Percentiles rank a stretch among this genome's conserved stretches.
These are phyloP conservation scores for Drosophila seclusa DNA, from an alignment of 2,888 invertebrate species.

Conservation along the genomic window DNA sequence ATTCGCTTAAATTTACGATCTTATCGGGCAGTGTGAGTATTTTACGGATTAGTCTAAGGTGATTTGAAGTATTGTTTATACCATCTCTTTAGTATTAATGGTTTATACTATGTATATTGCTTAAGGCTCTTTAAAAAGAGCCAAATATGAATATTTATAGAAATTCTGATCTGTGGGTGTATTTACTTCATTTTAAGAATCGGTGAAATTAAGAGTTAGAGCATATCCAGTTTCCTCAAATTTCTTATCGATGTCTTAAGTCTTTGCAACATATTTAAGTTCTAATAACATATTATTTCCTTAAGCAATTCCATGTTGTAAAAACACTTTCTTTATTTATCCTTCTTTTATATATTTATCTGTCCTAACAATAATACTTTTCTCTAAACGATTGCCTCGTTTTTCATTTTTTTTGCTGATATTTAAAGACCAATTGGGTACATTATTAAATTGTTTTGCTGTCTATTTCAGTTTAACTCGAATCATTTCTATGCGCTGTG, in stretches of 20 bases:
- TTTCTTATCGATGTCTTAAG: too few relatives aligned
- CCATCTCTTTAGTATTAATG: neutral
- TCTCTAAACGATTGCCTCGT: neutral
- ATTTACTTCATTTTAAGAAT: neutral
- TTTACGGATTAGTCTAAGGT: neutral
- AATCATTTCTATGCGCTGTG: conserved; percentile 10
- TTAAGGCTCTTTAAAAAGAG: neutral
- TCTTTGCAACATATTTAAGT: neutral
- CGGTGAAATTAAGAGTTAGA: neutral
- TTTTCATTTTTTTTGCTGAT: neutral
- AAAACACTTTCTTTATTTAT: neutral
- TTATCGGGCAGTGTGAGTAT: neutral
- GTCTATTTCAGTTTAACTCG: neutral
- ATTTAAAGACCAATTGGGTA: too few relatives aligned
- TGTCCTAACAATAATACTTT: neutral
- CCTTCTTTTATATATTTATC: neutral
- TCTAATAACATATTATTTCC: neutral
- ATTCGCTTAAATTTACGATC: conserved; percentile 29
- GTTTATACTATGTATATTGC: neutral
- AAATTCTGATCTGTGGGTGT: neutral
- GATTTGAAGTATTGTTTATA: neutral
- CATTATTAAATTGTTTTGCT: neutral
- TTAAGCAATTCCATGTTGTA: neutral
- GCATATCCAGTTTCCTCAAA: neutral
- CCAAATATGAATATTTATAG: neutral